These are phyloP conservation scores for Nibea albiflora DNA, from an alignment of 2,113 vertebrate genomes.

Conservation along the genomic window DNA sequence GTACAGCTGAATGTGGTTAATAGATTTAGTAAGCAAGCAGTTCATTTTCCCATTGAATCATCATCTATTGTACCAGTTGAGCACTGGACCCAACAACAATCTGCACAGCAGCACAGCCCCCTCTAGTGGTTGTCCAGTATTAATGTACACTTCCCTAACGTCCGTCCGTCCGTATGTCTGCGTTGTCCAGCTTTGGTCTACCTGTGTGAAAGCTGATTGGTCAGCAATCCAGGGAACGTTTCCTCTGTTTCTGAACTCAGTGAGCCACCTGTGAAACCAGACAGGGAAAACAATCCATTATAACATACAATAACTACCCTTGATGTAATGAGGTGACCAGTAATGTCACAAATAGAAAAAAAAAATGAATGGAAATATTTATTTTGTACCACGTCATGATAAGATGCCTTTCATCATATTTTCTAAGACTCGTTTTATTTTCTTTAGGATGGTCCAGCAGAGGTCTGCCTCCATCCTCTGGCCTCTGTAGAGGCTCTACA, in stretches of 20 bases:
- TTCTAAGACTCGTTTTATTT: background rate
- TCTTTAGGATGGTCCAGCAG: slow-evolving; percentile 21
- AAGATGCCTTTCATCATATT: background rate
- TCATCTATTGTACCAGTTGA: slow-evolving; percentile 42
- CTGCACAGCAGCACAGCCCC: slow-evolving; percentile 37
- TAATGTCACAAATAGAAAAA: slow-evolving; percentile 4
- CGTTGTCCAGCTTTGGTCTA: slow-evolving; percentile 73
- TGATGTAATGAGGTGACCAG: background rate
- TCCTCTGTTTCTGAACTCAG: slow-evolving; percentile 89
- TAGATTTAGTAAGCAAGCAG: slow-evolving; percentile 49
- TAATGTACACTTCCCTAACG: slow-evolving; percentile 12
- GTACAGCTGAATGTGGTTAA: slow-evolving; percentile 44
- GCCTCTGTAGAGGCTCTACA: background rate
- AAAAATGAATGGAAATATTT: background rate
- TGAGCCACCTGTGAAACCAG: slow-evolving; percentile 87
- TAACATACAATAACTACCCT: background rate
- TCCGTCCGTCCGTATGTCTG: slow-evolving; percentile 11
- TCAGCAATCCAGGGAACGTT: slow-evolving; percentile 87
- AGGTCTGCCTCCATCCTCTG: background rate
- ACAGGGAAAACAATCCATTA: background rate
- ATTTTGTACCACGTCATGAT: background rate
- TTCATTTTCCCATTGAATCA: slow-evolving; percentile 39
- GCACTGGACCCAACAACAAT: slow-evolving; percentile 21
- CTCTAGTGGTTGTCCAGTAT: slow-evolving; percentile 82
- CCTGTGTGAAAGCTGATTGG: slow-evolving; percentile 88